Percentiles rank a stretch among this genome's conserved stretches.
phyloP scores from a whole-genome alignment of 2,888 invertebrate genomes.

The Melolontha melolontha region DNA sequence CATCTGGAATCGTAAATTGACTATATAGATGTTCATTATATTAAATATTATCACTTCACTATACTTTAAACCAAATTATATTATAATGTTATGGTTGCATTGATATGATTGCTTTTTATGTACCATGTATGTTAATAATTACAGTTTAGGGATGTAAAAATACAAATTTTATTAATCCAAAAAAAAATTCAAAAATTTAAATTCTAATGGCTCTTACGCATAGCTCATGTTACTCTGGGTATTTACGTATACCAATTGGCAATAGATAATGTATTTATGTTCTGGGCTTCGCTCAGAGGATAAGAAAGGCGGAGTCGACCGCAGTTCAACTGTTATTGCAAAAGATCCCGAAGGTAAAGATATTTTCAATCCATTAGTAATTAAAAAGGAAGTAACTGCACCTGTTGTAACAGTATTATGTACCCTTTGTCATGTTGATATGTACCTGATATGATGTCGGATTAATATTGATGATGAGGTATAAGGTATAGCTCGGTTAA shows the following conservation, averaged over 20 bases:
- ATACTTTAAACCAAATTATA: not conserved
- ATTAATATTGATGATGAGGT: conserved; percentile 15
- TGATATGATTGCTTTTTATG: conserved; percentile 19
- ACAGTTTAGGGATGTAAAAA: no score
- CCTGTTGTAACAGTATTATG: conserved; percentile 24
- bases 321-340: conserved; percentile 93
- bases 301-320: conserved; percentile 93
- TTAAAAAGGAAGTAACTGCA: conserved; percentile 31
- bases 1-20: no score
- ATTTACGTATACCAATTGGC: conserved; percentile 40
- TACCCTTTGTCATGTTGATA: not conserved
- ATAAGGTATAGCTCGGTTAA: not conserved
- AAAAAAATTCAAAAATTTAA: not conserved
- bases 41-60: not conserved
- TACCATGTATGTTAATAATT: conserved; percentile 28
- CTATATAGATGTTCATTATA: no score
- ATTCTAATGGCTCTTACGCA: conserved; percentile 41
- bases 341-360: conserved; percentile 90
- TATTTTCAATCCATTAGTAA: conserved; percentile 41
- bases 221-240: conserved; percentile 43
- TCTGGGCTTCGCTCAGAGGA: conserved; percentile 77
- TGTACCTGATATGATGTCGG: conserved; percentile 1
- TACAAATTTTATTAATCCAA: conserved; percentile 6
- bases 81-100: conserved; percentile 18
- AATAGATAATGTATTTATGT: conserved; percentile 68